Conservation (phyloP, 2,113 vertebrate species). For the Spizaetus ornatus region DNA sequence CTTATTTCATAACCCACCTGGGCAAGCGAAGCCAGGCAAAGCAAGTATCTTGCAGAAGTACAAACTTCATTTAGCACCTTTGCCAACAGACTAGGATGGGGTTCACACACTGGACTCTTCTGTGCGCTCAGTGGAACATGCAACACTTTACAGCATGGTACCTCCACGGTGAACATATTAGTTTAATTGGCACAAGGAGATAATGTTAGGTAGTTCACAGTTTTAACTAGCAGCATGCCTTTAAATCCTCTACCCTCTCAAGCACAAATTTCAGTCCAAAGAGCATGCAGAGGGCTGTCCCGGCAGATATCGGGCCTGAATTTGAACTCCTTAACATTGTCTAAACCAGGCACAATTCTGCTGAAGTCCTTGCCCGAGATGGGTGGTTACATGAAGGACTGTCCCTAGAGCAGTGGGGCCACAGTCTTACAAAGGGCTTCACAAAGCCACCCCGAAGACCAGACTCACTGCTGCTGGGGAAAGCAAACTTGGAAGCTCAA, state of each 20-base stretch:
- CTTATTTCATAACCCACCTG: background rate
- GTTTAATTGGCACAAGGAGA: background rate
- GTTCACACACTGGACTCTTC: background rate
- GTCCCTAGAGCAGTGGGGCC: background rate
- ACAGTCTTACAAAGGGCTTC: background rate
- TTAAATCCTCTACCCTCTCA: background rate
- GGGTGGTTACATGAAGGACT: background rate
- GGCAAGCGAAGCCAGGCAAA: background rate
- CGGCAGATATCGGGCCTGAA: background rate
- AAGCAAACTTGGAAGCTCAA: background rate
- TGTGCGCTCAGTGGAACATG: fast-evolving
- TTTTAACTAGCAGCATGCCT: background rate
- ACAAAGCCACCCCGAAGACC: background rate
- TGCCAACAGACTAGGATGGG: background rate
- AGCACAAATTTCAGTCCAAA: background rate
- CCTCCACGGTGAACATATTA: background rate
- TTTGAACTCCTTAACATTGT: background rate
- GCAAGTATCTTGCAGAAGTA: background rate
- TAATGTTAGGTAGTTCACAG: background rate
- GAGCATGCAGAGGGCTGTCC: background rate
- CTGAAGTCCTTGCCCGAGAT: background rate
- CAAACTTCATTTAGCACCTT: background rate
- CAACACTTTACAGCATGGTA: background rate
- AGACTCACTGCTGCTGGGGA: background rate
- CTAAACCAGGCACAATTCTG: background rate